phyloP scores from a whole-genome alignment of 2,113 vertebrate genomes.

The Muscicapa adusta region DNA sequence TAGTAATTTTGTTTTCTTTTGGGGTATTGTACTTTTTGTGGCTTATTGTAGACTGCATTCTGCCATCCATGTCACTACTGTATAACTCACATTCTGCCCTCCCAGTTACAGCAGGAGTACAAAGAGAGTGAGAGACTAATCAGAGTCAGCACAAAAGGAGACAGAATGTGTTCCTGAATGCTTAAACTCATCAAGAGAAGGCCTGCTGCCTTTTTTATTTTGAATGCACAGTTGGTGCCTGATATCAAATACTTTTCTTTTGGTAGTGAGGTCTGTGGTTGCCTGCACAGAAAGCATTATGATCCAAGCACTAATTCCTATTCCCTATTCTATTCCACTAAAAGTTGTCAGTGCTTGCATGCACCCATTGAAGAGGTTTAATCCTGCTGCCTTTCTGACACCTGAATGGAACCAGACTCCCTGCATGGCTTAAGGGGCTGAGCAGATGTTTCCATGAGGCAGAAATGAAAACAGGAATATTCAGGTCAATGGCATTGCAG shows the following conservation, averaged over 20 bases:
- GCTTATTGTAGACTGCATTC: not conserved
- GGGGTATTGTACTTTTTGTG: not conserved
- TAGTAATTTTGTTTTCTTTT: slow-evolving; percentile 38
- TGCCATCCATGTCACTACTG: not conserved
- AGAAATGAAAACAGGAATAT: slow-evolving; percentile 33
- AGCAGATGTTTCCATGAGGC: not conserved
- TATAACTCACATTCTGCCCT: slow-evolving; percentile 11
- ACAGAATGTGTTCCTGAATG: slow-evolving; percentile 36
- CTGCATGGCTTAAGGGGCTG: not conserved
- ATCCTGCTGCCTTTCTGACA: not conserved
- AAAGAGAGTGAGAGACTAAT: slow-evolving; percentile 32
- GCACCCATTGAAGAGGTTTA: not conserved
- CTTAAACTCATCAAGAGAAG: slow-evolving; percentile 50
- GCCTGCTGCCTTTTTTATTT: slow-evolving; percentile 55
- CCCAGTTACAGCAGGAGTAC: slow-evolving; percentile 6
- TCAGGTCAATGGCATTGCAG: not conserved
- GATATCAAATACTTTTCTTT: slow-evolving; percentile 43
- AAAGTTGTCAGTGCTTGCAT: not conserved
- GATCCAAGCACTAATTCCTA: not conserved
- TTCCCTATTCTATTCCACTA: not conserved
- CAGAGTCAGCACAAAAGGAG: slow-evolving; percentile 46
- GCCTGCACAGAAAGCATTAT: slow-evolving; percentile 9
- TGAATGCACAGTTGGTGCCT: slow-evolving; percentile 33
- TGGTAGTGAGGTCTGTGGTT: not conserved
- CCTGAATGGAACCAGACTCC: not conserved